Evolutionary conservation across 2,797 vertebrate species (phyloP).

Genomic region (Todus mexicanus): DNA sequence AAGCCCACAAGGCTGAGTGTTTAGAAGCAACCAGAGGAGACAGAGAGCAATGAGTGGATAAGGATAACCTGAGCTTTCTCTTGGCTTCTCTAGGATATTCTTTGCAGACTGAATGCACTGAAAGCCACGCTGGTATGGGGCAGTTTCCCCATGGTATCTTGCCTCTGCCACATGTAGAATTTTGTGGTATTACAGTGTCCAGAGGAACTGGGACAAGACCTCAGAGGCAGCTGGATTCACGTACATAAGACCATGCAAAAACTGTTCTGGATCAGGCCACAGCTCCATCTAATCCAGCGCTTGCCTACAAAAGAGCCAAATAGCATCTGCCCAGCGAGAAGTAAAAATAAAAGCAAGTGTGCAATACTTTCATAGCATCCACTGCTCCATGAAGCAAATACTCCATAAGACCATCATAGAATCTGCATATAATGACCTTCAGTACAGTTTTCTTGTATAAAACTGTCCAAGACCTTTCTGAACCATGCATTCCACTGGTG

Average conservation of each 20-base stretch:
- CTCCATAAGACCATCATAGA: neutral
- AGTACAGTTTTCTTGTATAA: neutral
- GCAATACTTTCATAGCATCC: neutral
- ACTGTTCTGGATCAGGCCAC: neutral
- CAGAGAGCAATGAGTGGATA: neutral
- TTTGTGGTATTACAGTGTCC: neutral
- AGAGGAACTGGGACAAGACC: neutral
- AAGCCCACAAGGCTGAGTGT: neutral
- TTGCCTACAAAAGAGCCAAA: neutral
- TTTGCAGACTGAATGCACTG: neutral
- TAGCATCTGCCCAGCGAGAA: neutral
- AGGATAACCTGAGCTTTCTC: neutral
- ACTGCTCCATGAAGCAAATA: neutral
- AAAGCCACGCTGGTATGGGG: accelerated
- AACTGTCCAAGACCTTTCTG: neutral
- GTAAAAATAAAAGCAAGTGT: neutral
- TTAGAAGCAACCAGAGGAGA: neutral
- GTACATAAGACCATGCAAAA: neutral
- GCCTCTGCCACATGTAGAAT: neutral
- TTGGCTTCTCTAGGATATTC: neutral
- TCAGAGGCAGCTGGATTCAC: neutral
- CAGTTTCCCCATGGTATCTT: neutral
- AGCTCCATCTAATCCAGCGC: neutral
- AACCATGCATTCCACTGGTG: neutral
- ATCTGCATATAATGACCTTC: neutral